A percentile compares a stretch with the other conserved stretches of the same genome.
Evolutionary conservation across 2,797 vertebrate species (phyloP).

Genomic region (Merluccius polli): DNA sequence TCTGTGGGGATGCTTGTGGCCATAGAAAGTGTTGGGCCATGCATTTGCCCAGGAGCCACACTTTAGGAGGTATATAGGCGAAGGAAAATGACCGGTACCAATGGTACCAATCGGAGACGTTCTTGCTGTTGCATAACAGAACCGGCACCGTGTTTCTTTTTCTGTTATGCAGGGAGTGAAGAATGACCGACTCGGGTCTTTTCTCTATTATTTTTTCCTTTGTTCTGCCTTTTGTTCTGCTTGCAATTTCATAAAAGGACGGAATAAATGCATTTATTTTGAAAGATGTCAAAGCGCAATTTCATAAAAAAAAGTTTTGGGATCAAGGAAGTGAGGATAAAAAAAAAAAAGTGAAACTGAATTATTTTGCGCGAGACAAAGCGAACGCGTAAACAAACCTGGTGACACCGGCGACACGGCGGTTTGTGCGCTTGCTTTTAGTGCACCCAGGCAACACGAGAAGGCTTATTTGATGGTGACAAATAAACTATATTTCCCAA

Average conservation of each 20-base stretch:
- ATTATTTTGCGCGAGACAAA: neutral
- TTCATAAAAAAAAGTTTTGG: conserved; percentile 4
- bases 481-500: conserved; percentile 9
- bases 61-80: neutral
- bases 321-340: neutral
- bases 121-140: neutral
- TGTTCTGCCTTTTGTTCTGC: neutral
- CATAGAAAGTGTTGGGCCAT: neutral
- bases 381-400: neutral
- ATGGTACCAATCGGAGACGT: neutral
- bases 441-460: neutral
- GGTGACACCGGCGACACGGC: neutral
- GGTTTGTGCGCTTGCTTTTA: neutral
- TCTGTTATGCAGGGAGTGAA: neutral
- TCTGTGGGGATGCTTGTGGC: neutral
- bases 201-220: neutral
- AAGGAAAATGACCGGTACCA: neutral
- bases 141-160: neutral
- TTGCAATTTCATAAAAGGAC: neutral
- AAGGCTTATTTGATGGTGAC: conserved; percentile 12
- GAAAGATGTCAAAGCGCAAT: neutral
- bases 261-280: neutral
- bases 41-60: neutral
- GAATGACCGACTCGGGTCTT: neutral
- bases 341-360: neutral